Conservation (phyloP, 2,113 vertebrate genomes). For the Stictonetta naevosa region DNA sequence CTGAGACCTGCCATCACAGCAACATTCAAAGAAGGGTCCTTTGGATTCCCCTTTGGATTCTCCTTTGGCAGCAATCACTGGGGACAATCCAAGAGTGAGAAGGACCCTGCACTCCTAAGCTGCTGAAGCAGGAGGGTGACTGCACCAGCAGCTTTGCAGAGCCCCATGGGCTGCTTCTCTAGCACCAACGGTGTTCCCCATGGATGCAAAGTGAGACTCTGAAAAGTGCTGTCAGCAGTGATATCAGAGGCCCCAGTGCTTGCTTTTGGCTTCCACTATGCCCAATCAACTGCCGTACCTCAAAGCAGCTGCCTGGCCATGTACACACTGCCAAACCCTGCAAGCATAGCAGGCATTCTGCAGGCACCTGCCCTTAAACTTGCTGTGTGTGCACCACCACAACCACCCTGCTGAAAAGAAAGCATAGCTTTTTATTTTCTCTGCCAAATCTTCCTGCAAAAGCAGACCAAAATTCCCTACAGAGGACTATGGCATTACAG, state of each 20-base stretch:
- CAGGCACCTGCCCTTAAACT: not conserved
- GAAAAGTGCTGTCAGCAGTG: not conserved
- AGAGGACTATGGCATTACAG: not conserved
- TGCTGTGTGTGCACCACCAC: not conserved
- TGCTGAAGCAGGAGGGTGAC: fast-evolving
- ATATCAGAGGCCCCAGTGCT: not conserved
- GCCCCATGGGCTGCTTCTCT: not conserved
- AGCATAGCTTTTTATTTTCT: not conserved
- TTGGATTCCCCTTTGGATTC: not conserved
- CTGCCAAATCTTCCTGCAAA: not conserved
- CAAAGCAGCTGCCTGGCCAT: fast-evolving
- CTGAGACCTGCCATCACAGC: not conserved
- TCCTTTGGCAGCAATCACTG: not conserved
- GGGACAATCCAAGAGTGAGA: not conserved
- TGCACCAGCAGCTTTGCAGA: not conserved
- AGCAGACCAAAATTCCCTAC: not conserved
- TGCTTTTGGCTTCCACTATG: not conserved
- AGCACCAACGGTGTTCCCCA: not conserved
- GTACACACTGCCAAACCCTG: not conserved
- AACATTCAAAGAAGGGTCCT: not conserved
- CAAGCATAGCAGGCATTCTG: not conserved
- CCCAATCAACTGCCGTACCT: not conserved
- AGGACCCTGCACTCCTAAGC: not conserved
- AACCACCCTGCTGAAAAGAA: not conserved
- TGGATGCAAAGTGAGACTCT: not conserved